Conservation (phyloP, 2,797 vertebrate genomes). For the Alouatta caraya region DNA sequence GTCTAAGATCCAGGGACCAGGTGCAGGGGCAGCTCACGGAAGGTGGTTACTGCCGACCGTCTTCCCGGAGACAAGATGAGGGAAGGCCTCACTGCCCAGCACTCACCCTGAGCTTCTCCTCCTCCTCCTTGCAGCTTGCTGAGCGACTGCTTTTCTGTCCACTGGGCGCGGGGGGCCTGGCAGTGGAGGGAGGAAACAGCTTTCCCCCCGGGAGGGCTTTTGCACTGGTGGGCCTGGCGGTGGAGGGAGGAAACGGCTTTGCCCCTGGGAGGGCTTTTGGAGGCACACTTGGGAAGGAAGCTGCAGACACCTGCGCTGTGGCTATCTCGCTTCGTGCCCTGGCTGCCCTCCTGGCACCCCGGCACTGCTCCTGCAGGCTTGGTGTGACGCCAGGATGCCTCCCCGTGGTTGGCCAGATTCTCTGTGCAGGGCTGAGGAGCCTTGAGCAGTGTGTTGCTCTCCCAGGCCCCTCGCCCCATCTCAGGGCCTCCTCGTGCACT, state of each 20-base stretch:
- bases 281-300: not conserved
- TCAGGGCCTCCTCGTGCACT: not conserved
- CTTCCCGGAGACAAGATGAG: not conserved
- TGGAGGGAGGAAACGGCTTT: too few relatives aligned
- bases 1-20: not conserved
- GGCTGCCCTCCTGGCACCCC: not conserved
- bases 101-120: too few relatives aligned
- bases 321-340: rapidly evolving
- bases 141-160: not conserved
- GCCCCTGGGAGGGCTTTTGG: not conserved
- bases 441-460: not conserved
- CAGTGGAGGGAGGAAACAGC: not conserved
- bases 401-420: not conserved
- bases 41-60: not conserved
- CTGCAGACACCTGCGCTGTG: rapidly evolving
- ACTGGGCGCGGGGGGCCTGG: not conserved
- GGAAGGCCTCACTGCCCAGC: not conserved
- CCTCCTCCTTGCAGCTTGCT: not conserved
- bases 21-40: not conserved
- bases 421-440: not conserved
- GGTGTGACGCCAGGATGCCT: rapidly evolving
- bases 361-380: not conserved
- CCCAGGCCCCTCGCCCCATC: not conserved
- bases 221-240: too few relatives aligned
- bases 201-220: too few relatives aligned